phyloP scores from a whole-genome alignment of 2,113 vertebrate species.

The Myiozetetes cayanensis region DNA sequence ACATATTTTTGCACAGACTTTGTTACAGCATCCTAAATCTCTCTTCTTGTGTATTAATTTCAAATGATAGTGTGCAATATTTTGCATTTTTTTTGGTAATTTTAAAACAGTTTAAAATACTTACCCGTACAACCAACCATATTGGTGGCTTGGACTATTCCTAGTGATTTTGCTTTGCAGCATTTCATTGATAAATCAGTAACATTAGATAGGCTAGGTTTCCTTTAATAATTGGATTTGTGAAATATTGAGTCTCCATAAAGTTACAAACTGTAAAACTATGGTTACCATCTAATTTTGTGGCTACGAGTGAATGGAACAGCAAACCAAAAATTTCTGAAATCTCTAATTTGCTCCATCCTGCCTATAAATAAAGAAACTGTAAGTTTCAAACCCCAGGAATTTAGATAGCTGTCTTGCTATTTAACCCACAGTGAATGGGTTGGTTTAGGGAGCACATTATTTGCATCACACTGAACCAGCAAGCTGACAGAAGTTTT shows the following conservation, averaged over 20 bases:
- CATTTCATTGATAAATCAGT: neutral
- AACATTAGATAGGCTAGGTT: neutral
- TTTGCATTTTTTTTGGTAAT: neutral
- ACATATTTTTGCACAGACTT: neutral
- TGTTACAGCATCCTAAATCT: neutral
- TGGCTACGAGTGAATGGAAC: neutral
- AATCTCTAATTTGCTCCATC: conserved; percentile 16
- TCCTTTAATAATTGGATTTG: neutral
- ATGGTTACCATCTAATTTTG: neutral
- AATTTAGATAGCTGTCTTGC: neutral
- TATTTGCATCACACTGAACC: neutral
- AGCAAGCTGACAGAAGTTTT: neutral
- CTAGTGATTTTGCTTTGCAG: neutral
- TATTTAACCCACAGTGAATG: neutral
- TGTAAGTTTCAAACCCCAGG: neutral
- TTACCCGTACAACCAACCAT: neutral
- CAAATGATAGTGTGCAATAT: neutral
- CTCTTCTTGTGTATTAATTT: neutral
- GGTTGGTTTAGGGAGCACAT: neutral
- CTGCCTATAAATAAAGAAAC: conserved; percentile 2
- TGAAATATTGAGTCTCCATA: neutral
- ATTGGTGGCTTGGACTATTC: neutral
- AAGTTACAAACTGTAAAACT: neutral
- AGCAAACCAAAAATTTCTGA: neutral
- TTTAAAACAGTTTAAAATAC: neutral